Evolutionary conservation across 2,113 vertebrate species (phyloP), one percentile per base, ranked within the genome.

Genomic region (Scopus umbretta): DNA sequence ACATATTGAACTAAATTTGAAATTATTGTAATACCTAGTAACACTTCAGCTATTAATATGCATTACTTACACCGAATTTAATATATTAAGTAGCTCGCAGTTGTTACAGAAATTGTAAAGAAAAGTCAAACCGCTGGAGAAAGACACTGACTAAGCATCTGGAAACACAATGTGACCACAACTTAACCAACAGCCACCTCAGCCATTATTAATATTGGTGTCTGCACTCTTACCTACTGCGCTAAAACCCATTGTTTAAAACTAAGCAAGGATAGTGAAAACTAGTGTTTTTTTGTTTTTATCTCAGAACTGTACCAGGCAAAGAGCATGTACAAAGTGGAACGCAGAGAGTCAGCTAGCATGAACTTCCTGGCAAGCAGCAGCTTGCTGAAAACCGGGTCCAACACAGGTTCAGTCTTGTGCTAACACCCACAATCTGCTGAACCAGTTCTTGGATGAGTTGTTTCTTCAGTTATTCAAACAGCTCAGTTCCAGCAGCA

Each of bases 151-250:
- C 13, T 65, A 65, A 75, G 47, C 40, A 80, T 17, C 36, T 73
- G 50, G 21, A 27, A 92, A 62, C 3, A 53, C 17, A 78, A 17
- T 1, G 5, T 30, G 34, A 81, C 32, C 56, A 45, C 47, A 71
- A 14, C n/a, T 40, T 66, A 74, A 80, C 50, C 59, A 82, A 62
- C 9, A n/a, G 22, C 4, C 71, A 56, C 10, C 30, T 73, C 36
- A 49, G 30, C 19, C 34, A 16, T 26, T 42, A 73, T 2, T 18
- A 40, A 56, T 22, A 61, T 0, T 0, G 30, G 10, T 9, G 27
- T 11, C 61, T 55, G 13, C 45, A 65, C 47, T 47, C 58, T n/a
- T 34, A 42, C 10, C 30, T 72, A n/a, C 26, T 61, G 36, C 3
- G 10, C 52, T 34, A 67, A 75, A 93, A 3, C 16, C 27, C 21